Conservation (phyloP, 2,797 vertebrate genomes). For the Mus spretus region DNA sequence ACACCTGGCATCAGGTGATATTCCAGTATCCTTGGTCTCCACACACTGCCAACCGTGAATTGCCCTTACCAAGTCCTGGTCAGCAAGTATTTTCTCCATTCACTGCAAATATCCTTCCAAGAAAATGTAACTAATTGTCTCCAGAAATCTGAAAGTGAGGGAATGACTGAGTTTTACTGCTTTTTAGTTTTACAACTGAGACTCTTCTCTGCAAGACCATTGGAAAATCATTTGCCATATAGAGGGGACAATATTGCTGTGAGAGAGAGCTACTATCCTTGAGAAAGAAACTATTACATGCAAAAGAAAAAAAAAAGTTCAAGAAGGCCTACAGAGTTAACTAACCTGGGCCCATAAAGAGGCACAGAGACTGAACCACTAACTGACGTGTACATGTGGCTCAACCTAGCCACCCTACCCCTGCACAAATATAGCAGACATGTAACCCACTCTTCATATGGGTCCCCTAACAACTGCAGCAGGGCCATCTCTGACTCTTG, state of each 20-base stretch:
- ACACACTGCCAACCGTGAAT: neutral
- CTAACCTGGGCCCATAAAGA: neutral
- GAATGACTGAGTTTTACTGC: neutral
- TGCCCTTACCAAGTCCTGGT: neutral
- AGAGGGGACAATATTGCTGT: neutral
- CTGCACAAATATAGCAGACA: neutral
- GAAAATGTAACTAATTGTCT: neutral
- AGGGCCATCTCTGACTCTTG: neutral
- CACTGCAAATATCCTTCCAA: neutral
- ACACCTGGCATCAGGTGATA: neutral
- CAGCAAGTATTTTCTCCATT: neutral
- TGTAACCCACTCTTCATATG: neutral
- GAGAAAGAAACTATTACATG: neutral
- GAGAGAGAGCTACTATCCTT: neutral
- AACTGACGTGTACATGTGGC: neutral
- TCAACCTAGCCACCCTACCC: too few species aligned
- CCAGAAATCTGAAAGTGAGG: neutral
- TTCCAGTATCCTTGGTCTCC: neutral
- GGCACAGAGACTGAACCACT: neutral
- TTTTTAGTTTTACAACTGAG: neutral
- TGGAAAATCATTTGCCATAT: neutral
- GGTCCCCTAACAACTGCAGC: neutral
- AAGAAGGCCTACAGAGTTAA: neutral
- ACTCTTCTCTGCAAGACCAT: neutral
- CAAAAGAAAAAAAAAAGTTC: neutral